Percentiles rank a stretch among this genome's conserved stretches.
Conservation (phyloP, 1,140 invertebrate species). For the Homarus americanus region DNA sequence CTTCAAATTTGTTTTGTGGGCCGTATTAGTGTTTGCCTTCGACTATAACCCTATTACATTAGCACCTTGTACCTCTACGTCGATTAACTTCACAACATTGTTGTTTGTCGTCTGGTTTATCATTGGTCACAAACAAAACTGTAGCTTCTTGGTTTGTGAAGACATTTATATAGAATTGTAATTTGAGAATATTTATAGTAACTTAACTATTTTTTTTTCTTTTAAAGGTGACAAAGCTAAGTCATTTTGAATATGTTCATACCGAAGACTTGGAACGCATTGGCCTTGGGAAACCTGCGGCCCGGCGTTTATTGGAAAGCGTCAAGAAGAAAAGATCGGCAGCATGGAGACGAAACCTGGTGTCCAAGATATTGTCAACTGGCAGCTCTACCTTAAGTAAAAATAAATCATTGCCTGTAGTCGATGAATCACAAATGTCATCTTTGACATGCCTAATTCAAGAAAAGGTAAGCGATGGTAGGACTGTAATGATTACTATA, state of each 20-base stretch:
- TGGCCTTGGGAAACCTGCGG: constrained; percentile 94
- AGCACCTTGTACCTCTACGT: too few species aligned
- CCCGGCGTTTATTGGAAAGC: constrained; percentile 91
- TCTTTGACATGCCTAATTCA: constrained; percentile 68
- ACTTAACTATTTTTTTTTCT: constrained; percentile 55
- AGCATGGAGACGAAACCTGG: constrained; percentile 88
- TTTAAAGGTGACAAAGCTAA: constrained; percentile 87
- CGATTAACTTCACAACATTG: too few species aligned
- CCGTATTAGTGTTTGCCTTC: too few species aligned
- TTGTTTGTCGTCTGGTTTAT: too few species aligned
- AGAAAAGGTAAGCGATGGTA: constrained; percentile 10
- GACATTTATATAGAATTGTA: not conserved
- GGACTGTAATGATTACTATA: not conserved
- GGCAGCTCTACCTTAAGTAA: constrained; percentile 28
- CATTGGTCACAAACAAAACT: too few species aligned
- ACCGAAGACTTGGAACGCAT: constrained; percentile 96
- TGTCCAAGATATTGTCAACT: constrained; percentile 87
- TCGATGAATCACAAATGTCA: constrained; percentile 26
- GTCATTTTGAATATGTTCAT: constrained; percentile 97
- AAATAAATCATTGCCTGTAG: not conserved
- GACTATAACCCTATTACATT: too few species aligned
- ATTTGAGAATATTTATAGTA: not conserved
- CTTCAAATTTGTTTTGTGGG: too few species aligned
- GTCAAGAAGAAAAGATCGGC: constrained; percentile 94
- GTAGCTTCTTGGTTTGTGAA: not conserved